Base-by-base conservation (phyloP, 2,113 vertebrate species). In the Plectropomus leopardus region DNA sequence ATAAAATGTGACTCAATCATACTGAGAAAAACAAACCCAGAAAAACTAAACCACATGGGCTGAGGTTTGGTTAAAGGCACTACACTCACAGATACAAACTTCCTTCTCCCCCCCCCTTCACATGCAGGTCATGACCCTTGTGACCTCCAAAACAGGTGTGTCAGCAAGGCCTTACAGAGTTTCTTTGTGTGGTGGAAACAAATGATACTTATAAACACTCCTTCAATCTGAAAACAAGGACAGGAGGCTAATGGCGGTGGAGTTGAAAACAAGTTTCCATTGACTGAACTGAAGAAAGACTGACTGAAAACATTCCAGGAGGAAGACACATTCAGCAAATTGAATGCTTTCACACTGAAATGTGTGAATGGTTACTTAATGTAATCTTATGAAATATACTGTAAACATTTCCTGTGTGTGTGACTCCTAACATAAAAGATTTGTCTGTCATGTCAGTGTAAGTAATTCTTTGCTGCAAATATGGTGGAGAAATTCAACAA, bases 101-200 rank as follows among this genome's bases (percentile, higher is more conserved):
- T 83, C 75, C 80, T 55, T 50, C 78, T 36, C 17, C n/a, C 54
- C 78, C 36, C 17, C n/a, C 44, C 58, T 66, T 72, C 57, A 23
- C 61, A 26, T 17, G 7, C 15, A 48, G 85, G 80, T 79, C 83
- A 42, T 4, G 51, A 86, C 83, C 89, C 78, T 21, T 24, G 42
- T 84, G 63, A 87, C 84, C 84, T 85, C 70, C 8, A 55, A 57
- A 85, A 80, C 84, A 86, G 84, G 85, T 78, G 82, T 74, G 82
- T 80, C 80, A 72, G 71, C 15, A 24, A 30, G 50, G 55, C 54
- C 26, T 64, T 7, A 74, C 67, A 51, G 36, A 60, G 44, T 19
- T 24, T 26, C 54, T 83, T 89, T 85, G 83, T 86, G 59, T 42
- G 82, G 4, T 54, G 59, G 72, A 80, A 82, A 82, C 81, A 80